phyloP scores from a whole-genome alignment of 1,140 invertebrate genomes.

The Musca domestica region DNA sequence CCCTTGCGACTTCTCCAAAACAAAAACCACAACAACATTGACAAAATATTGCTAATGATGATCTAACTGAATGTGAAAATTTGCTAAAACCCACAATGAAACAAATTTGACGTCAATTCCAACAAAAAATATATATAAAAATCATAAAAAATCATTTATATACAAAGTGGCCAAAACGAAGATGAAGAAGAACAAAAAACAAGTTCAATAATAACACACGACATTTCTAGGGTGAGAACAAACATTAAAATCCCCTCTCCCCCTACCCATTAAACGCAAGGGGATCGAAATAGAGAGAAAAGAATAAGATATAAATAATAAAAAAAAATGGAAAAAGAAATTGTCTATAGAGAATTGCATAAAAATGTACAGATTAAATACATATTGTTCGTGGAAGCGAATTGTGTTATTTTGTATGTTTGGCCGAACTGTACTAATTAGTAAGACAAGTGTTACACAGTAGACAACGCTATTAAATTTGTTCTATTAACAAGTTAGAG shows the following conservation, averaged over 20 bases:
- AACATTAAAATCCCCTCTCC: background rate
- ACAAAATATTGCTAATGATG: background rate
- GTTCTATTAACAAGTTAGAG: too few species aligned
- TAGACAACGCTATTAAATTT: too few species aligned
- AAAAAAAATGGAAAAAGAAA: too few species aligned
- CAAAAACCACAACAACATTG: background rate
- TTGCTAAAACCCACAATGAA: background rate
- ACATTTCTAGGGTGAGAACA: background rate
- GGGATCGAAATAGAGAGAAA: too few species aligned
- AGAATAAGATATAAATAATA: too few species aligned
- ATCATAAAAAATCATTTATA: background rate
- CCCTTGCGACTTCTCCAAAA: background rate
- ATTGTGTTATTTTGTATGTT: too few species aligned
- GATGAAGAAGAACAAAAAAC: background rate
- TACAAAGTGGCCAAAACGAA: background rate
- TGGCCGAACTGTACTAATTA: too few species aligned
- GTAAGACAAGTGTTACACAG: too few species aligned
- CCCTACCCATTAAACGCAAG: background rate
- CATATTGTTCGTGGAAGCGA: too few species aligned
- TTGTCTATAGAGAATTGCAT: too few species aligned
- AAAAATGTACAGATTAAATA: too few species aligned
- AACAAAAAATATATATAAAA: background rate
- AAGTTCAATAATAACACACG: constrained; percentile 8
- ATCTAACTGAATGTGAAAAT: background rate
- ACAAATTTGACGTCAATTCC: constrained; percentile 6